Conservation (phyloP, 1,140 invertebrate species). For the Drosophila rhopaloa region DNA sequence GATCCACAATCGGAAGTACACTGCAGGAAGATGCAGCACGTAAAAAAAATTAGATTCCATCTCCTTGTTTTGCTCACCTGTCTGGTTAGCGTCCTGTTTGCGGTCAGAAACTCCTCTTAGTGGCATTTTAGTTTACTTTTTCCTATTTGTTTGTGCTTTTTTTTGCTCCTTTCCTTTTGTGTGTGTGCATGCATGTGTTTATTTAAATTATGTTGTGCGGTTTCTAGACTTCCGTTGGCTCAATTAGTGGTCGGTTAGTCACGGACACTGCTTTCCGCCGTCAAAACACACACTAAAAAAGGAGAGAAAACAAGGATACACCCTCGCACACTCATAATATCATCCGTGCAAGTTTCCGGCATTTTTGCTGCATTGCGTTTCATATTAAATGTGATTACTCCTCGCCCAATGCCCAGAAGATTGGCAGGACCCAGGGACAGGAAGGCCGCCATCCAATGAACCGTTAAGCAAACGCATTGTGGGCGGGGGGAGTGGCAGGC, state of each 20-base stretch:
- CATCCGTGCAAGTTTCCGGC: conserved; percentile 51
- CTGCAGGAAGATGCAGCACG: conserved; percentile 1
- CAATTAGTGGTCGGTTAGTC: conserved; percentile 73
- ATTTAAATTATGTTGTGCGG: conserved; percentile 81
- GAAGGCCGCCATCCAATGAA: conserved; percentile 70
- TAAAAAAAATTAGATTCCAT: neutral
- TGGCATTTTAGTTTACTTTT: conserved; percentile 63
- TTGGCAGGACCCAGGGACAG: conserved; percentile 55
- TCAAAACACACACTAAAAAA: conserved; percentile 19
- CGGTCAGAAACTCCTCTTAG: conserved; percentile 76
- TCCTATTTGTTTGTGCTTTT: conserved; percentile 4
- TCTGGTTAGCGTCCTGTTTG: conserved; percentile 72
- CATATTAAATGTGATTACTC: conserved; percentile 83
- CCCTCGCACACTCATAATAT: conserved; percentile 30
- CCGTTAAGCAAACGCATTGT: conserved; percentile 74
- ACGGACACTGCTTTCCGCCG: conserved; percentile 52
- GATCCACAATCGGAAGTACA: neutral
- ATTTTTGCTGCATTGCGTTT: conserved; percentile 79
- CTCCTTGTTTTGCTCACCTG: conserved; percentile 11
- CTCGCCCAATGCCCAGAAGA: conserved; percentile 76
- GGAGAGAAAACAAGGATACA: conserved; percentile 35
- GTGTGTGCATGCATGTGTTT: conserved; percentile 52
- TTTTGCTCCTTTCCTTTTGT: neutral
- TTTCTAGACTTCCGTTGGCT: conserved; percentile 79
- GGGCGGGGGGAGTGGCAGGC: conserved; percentile 18